A percentile compares a stretch with the other conserved stretches of the same genome.
Conservation (phyloP, 2,888 invertebrate genomes). For the Ophion ventricosus region DNA sequence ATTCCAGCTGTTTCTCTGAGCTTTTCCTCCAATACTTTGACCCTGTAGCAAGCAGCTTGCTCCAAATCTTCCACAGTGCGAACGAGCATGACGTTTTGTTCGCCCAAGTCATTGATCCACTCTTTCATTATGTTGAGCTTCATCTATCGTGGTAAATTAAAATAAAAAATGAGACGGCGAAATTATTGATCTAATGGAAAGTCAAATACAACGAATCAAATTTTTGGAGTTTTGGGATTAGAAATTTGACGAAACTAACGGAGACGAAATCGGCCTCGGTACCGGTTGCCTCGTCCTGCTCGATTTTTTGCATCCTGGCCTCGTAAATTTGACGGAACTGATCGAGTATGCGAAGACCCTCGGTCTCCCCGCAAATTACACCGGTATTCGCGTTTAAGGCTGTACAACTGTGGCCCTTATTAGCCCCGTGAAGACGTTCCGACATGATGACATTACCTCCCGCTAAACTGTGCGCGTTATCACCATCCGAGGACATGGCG, state of each 20-base stretch:
- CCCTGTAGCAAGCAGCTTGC: conserved; percentile 86
- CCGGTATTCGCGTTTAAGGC: conserved; percentile 70
- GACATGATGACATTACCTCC: conserved; percentile 43
- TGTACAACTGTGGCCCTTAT: conserved; percentile 58
- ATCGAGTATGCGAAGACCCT: conserved; percentile 83
- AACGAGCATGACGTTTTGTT: conserved; percentile 88
- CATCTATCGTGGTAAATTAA: conserved; percentile 83
- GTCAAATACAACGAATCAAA: neutral
- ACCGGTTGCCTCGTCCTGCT: conserved; percentile 76
- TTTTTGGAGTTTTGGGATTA: neutral
- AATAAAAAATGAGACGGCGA: conserved; percentile 13
- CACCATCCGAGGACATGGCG: conserved; percentile 63
- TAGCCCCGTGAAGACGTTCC: conserved; percentile 44
- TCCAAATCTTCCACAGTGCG: conserved; percentile 88
- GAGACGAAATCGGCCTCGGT: conserved; percentile 70
- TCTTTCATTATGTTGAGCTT: conserved; percentile 87
- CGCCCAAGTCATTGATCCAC: conserved; percentile 88
- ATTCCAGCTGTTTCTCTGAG: conserved; percentile 83
- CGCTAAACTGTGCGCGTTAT: conserved; percentile 56
- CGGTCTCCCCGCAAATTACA: conserved; percentile 73
- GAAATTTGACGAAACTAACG: conserved; percentile 67
- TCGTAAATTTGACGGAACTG: conserved; percentile 88
- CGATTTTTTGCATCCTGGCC: conserved; percentile 86
- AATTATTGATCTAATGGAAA: conserved; percentile 7
- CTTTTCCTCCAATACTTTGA: conserved; percentile 85